phyloP scores from a whole-genome alignment of 2,113 vertebrate species.

The Rhinolophus ferrumequinum region DNA sequence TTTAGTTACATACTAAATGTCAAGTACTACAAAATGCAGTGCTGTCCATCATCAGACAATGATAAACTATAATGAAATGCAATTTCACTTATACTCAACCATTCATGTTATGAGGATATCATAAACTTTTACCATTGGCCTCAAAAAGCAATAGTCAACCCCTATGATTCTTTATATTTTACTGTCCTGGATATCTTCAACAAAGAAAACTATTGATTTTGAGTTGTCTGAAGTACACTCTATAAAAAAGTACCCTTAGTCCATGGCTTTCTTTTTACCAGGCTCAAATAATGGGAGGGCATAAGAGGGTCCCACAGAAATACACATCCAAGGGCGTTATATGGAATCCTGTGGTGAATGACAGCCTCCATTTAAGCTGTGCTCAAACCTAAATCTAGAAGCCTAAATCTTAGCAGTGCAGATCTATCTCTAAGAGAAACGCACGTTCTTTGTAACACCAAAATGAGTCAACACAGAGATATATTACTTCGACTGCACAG shows the following conservation, averaged over 20 bases:
- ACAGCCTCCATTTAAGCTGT: neutral
- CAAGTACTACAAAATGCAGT: conserved; percentile 63
- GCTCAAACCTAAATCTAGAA: neutral
- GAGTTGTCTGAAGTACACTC: neutral
- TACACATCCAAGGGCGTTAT: neutral
- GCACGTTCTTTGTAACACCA: neutral
- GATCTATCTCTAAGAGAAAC: neutral
- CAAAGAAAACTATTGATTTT: conserved; percentile 52
- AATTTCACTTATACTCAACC: conserved; percentile 60
- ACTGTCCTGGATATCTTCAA: conserved; percentile 58
- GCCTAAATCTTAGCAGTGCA: neutral
- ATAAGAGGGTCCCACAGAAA: conserved; percentile 23
- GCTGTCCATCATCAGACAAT: conserved; percentile 62
- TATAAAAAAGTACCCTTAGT: conserved; percentile 66
- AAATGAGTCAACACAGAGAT: neutral
- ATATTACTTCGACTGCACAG: neutral
- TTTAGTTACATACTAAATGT: conserved; percentile 31
- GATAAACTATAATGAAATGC: conserved; percentile 67
- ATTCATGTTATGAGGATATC: conserved; percentile 19
- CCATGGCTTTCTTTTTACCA: conserved; percentile 42
- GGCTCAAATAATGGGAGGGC: conserved; percentile 39
- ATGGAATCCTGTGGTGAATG: neutral
- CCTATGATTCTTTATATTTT: conserved; percentile 56
- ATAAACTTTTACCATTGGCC: conserved; percentile 59
- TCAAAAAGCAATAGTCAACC: conserved; percentile 53